Conservation (phyloP, 2,888 invertebrate genomes). For the Trisateles emortualis region DNA sequence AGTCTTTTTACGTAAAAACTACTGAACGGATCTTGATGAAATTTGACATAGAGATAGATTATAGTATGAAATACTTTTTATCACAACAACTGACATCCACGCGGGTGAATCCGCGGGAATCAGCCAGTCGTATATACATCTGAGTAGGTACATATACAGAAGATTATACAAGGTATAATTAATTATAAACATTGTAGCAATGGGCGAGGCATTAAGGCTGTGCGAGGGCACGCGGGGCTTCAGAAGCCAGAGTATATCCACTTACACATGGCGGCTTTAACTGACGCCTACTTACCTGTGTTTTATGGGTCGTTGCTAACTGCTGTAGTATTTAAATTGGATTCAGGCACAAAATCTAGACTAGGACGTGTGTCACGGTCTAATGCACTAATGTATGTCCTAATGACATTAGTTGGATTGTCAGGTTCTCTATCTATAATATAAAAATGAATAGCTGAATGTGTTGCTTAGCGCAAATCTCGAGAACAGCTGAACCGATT, state of each 20-base stretch:
- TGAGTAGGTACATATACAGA: conserved; percentile 1
- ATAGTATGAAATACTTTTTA: no score
- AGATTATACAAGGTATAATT: conserved; percentile 48
- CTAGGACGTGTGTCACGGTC: conserved; percentile 1
- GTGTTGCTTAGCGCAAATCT: no score
- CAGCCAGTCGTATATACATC: no score
- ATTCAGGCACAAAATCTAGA: conserved; percentile 29
- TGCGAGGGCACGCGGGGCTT: conserved; percentile 58
- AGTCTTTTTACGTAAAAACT: no score
- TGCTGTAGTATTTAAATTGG: conserved; percentile 35
- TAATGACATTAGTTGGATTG: no score
- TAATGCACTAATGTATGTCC: background rate
- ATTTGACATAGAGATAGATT: no score
- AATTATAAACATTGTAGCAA: conserved; percentile 54
- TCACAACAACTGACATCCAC: no score
- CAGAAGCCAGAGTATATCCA: conserved; percentile 62
- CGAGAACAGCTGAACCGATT: no score
- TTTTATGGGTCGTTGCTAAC: conserved; percentile 59
- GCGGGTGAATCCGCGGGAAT: no score
- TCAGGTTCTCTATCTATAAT: no score
- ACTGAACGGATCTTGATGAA: no score
- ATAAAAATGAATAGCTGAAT: no score
- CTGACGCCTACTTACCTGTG: conserved; percentile 49
- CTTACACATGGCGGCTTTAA: conserved; percentile 54
- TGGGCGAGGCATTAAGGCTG: conserved; percentile 48